Conservation (phyloP, 2,797 vertebrate genomes). For the Halcyon smyrnensis region DNA sequence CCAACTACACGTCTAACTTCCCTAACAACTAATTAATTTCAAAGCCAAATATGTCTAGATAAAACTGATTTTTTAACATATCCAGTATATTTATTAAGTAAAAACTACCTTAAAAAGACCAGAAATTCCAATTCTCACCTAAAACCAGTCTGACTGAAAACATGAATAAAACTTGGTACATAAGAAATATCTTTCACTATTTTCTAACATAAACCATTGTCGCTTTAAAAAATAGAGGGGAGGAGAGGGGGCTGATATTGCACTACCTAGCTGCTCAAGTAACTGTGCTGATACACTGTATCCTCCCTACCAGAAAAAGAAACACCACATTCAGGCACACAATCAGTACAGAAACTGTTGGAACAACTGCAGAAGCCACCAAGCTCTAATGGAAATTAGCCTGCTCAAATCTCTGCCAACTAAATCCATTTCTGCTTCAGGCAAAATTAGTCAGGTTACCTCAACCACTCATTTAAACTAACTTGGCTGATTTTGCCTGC, state of each 20-base stretch:
- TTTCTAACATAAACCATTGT: background rate
- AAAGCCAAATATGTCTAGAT: background rate
- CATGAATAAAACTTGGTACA: background rate
- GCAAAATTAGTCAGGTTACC: background rate
- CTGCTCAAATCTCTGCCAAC: background rate
- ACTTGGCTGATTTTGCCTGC: background rate
- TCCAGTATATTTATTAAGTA: background rate
- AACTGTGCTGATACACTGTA: background rate
- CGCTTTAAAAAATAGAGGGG: background rate
- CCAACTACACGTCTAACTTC: background rate
- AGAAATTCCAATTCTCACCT: background rate
- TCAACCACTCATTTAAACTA: background rate
- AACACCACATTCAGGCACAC: background rate
- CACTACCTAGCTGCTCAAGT: background rate
- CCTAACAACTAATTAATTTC: background rate
- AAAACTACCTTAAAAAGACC: background rate
- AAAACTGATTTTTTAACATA: background rate
- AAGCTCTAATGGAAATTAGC: background rate
- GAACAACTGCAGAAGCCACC: background rate
- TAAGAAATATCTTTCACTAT: background rate
- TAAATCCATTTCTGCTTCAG: background rate
- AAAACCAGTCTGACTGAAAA: background rate
- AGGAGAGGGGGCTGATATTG: rapidly evolving
- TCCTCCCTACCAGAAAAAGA: background rate
- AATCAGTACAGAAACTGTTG: background rate